Base-by-base conservation (phyloP, 2,797 vertebrate genomes). In the Tapirus indicus region DNA sequence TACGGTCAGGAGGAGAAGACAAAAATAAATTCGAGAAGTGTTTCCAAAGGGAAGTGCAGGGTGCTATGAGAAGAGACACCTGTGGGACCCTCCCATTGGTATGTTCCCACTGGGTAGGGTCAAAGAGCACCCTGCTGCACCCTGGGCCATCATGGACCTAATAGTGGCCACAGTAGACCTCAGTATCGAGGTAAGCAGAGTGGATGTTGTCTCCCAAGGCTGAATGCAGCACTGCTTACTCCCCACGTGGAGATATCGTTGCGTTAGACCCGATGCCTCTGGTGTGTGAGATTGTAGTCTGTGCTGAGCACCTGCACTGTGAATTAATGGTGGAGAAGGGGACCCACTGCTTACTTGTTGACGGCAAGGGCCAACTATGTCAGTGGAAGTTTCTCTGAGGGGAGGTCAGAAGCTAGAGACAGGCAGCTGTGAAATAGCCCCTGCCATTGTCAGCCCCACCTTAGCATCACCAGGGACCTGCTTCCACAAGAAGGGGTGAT, bases 231-330 rank as follows among this genome's bases (percentile, higher is more conserved):
- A n/a, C 5, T 54, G 1, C 32, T 7, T 13, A 18, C 12, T 74
- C 17, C 11, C 38, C 47, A 0, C 0, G 0, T 44, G 60, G 52
- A 64, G 2, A 47, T 29, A 2, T 10, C 13, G 2, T 1, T 79
- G 16, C 27, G 3, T 41, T 69, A 74, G 80, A 80, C 66, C 66
- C 69, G 62, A n/a, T 47, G 1, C 60, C 84, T 71, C 84, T 56
- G 32, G 6, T 35, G 11, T 21, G 7, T 64, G 3, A 47, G 38
- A 16, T 83, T 75, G 17, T 60, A 44, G 2, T 41, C 27, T 58
- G 44, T 10, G 1, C n/a, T n/a, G 54, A 35, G 41, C 27, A 38
- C 41, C 17, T 66, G 21, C 2, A 7, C 27, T 20, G 1, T 54
- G 44, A 72, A 21, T 5, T 52, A 5, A 60, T 38, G 10, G 25